Conservation (phyloP, 2,888 invertebrate species). For the Pinctada fucata region DNA sequence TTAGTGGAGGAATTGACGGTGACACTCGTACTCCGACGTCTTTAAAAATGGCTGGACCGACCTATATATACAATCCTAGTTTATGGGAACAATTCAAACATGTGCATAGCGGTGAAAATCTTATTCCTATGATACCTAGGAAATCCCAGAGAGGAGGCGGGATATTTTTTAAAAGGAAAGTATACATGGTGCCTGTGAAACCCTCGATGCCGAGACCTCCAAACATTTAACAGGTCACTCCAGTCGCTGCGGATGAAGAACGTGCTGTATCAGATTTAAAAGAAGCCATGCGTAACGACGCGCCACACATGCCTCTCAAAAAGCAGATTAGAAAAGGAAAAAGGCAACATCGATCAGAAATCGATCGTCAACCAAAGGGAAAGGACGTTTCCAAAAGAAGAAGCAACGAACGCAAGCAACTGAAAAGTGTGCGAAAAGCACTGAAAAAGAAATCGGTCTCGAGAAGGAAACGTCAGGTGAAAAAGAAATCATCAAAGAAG, state of each 20-base stretch:
- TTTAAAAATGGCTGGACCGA: constrained; percentile 15
- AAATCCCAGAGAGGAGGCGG: constrained; percentile 25
- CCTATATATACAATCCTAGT: constrained; percentile 25
- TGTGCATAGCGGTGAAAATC: constrained; percentile 19
- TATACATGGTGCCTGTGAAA: constrained; percentile 34
- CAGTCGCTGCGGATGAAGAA: no score
- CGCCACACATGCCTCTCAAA: constrained; percentile 18
- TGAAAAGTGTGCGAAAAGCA: neutral
- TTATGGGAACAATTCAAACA: constrained; percentile 27
- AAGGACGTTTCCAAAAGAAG: neutral
- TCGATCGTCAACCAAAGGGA: neutral
- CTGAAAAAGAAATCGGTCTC: neutral
- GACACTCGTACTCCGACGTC: constrained; percentile 14
- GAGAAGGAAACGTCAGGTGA: neutral
- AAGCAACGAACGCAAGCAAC: neutral
- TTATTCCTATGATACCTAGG: constrained; percentile 21
- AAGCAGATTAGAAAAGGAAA: constrained; percentile 4
- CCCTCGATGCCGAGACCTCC: no score
- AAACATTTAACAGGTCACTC: no score
- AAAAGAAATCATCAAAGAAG: neutral
- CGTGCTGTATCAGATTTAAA: constrained; percentile 14
- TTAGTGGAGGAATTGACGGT: no score
- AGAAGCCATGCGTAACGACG: constrained; percentile 11
- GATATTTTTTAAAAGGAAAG: constrained; percentile 13
- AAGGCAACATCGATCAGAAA: neutral